Evolutionary conservation across 2,797 vertebrate genomes (phyloP), one percentile per base, ranked within the genome.

Genomic region (Urosaurus nigricauda): DNA sequence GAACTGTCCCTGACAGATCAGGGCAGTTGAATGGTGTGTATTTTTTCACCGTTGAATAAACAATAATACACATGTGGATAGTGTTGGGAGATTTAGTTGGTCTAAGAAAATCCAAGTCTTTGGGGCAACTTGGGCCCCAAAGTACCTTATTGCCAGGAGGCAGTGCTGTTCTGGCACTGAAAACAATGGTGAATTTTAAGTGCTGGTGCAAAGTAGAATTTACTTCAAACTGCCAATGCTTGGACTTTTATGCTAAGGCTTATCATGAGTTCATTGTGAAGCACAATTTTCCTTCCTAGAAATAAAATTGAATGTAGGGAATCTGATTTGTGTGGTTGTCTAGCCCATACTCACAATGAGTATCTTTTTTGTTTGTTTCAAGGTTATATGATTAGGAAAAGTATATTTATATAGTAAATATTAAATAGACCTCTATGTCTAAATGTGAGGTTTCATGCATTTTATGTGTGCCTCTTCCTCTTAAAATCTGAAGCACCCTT

Each of bases 401-500:
- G 56, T 63, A 47, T 88, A 47, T 75, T 75, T 83, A 43, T 83
- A 19, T 14, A 58, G 35, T 17, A 80, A 71, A 74, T 79, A 73
- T 26, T 79, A 53, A 77, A 89, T 83, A 43, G 51, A 47, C 4
- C 37, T 77, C 73, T 63, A 32, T 85, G 58, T 78, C n/a, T 29
- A 82, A 82, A 86, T 77, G 5, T 83, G 8, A 47, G 17, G 17
- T 86, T 89, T 89, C 35, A n/a, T 83, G 58, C 71, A 70, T 86
- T 86, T 78, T 86, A 68, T 77, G 4, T 80, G 65, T 82, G 60
- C 80, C 35, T 83, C 47, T 89, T 86, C 47, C 88, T 89, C 80
- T 86, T 89, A 89, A 78, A 89, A 86, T 86, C 84, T 78, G 60
- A 78, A 77, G 79, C 60, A 40, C 81, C 74, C 88, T 86, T 4